Percentiles rank a stretch among this genome's conserved stretches.
Evolutionary conservation across 2,113 vertebrate genomes (phyloP).

Genomic region (Mobula birostris): DNA sequence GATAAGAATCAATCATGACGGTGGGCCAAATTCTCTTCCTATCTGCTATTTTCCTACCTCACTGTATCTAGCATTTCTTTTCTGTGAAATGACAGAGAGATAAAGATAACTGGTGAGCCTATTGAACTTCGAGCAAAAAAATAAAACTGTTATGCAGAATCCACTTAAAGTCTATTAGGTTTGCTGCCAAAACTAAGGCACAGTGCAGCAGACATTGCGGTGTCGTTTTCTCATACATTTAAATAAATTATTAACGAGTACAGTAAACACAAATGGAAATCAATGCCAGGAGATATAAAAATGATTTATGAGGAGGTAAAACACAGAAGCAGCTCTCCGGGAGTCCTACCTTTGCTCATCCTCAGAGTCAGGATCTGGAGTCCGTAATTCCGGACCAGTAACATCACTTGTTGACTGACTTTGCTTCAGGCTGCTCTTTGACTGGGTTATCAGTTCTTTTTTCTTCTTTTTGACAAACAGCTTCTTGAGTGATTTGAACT

Average conservation of each 20-base stretch:
- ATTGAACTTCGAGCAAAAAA: not conserved
- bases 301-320: not conserved
- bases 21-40: too few relatives aligned
- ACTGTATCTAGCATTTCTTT: not conserved
- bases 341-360: constrained; percentile 67
- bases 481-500: constrained; percentile 74
- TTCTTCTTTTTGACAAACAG: constrained; percentile 75
- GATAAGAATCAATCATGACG: too few relatives aligned
- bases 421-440: constrained; percentile 56
- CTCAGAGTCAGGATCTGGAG: constrained; percentile 60
- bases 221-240: not conserved
- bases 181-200: not conserved
- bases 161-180: not conserved
- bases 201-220: not conserved
- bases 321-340: not conserved
- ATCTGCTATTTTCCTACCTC: not conserved
- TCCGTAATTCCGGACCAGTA: constrained; percentile 44
- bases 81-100: not conserved
- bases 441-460: constrained; percentile 47
- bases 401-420: constrained; percentile 72
- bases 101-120: not conserved
- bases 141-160: not conserved
- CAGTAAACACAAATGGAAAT: not conserved
- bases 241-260: not conserved
- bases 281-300: too few relatives aligned